A percentile compares a stretch with the other conserved stretches of the same genome.
phyloP scores from a whole-genome alignment of 1,140 invertebrate species.

The Polypedilum pembai region DNA sequence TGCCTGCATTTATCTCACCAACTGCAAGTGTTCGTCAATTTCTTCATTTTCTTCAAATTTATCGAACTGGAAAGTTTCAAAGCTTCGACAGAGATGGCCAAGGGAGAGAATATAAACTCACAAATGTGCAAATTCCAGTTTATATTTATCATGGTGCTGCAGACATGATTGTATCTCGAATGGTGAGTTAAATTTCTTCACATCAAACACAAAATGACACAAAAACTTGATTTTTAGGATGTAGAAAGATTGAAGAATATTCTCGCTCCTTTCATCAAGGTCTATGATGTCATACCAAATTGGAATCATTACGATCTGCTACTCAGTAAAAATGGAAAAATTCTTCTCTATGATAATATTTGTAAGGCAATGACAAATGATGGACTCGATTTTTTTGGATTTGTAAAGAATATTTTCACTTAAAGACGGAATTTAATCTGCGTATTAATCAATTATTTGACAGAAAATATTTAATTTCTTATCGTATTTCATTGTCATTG shows the following conservation, averaged over 20 bases:
- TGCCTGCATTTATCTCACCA: neutral
- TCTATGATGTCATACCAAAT: neutral
- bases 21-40: slow-evolving; percentile 10
- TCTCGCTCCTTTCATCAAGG: neutral
- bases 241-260: neutral
- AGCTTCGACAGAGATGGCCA: neutral
- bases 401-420: neutral
- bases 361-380: neutral
- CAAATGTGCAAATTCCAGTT: neutral
- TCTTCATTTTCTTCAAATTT: neutral
- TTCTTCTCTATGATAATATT: neutral
- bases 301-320: neutral
- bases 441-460: no score
- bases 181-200: neutral
- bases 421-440: no score
- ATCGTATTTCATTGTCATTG: no score
- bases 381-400: neutral
- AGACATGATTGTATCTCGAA: slow-evolving; percentile 2
- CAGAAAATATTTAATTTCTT: no score
- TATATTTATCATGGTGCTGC: slow-evolving; percentile 25
- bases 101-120: neutral
- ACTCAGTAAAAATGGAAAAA: neutral
- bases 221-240: neutral
- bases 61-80: neutral
- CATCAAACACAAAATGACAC: slow-evolving; percentile 24